These are phyloP conservation scores for Columba guinea DNA, from an alignment of 2,797 vertebrate species.

Conservation along the genomic window DNA sequence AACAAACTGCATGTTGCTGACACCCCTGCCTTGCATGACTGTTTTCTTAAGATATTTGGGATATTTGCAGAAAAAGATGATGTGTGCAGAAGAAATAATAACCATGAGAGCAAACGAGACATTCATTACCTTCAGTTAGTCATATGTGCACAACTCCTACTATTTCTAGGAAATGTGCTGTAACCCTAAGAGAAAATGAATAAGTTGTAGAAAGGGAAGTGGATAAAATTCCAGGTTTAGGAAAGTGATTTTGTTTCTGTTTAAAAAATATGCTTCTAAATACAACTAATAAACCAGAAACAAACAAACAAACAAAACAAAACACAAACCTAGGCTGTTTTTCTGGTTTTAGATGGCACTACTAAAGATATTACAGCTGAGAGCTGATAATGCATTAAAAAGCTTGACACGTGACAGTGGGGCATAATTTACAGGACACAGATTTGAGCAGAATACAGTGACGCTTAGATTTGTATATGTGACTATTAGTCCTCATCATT, in stretches of 20 bases:
- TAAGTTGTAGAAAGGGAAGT: not conserved
- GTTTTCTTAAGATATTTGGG: not conserved
- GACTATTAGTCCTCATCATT: not conserved
- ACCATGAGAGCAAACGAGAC: not conserved
- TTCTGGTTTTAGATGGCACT: not conserved
- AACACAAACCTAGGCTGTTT: not conserved
- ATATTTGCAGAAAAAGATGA: not conserved
- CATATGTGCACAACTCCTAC: not conserved
- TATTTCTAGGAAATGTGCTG: not conserved
- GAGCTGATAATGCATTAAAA: not conserved
- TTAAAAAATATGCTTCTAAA: not conserved
- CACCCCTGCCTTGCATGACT: not conserved
- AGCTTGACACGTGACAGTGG: not conserved
- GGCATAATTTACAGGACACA: not conserved
- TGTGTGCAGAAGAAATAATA: not conserved
- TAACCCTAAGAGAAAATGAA: not conserved
- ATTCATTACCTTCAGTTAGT: not conserved
- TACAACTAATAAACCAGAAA: not conserved
- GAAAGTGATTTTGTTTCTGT: not conserved
- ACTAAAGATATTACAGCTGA: not conserved
- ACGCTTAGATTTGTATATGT: not conserved
- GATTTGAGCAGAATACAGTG: not conserved
- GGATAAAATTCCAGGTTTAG: not conserved
- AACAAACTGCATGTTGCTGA: not conserved
- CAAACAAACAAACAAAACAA: not conserved